Evolutionary conservation across 2,888 invertebrate genomes (phyloP).

Genomic region (Callinectes sapidus): DNA sequence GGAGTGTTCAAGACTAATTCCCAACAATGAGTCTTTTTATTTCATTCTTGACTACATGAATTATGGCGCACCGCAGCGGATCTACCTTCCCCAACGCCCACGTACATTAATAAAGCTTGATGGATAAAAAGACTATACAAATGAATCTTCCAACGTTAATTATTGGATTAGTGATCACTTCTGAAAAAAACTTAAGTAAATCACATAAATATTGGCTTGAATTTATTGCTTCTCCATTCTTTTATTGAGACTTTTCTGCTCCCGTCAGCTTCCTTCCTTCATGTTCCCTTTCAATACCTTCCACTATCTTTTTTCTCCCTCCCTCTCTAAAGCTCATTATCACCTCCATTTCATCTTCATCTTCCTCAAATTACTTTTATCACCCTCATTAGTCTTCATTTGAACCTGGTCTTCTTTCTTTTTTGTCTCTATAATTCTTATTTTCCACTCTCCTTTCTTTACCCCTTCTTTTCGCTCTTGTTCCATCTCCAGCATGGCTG

Average conservation of each 20-base stretch:
- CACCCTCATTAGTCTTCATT: conserved; percentile 24
- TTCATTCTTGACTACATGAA: too few species aligned
- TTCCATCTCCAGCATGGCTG: neutral
- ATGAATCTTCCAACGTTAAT: neutral
- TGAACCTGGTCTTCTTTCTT: neutral
- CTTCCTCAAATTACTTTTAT: conserved; percentile 11
- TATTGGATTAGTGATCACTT: neutral
- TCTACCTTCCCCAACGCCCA: too few species aligned
- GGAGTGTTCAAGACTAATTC: too few species aligned
- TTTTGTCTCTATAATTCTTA: neutral
- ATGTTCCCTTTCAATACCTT: neutral
- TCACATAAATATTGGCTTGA: neutral
- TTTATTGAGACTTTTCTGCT: neutral
- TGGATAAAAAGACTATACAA: neutral
- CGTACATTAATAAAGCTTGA: too few species aligned
- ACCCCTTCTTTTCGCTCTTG: neutral
- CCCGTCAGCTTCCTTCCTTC: neutral
- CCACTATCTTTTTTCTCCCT: neutral
- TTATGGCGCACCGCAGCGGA: too few species aligned
- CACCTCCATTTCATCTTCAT: conserved; percentile 26
- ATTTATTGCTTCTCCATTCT: neutral
- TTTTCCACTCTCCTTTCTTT: neutral
- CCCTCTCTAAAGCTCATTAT: conserved; percentile 15
- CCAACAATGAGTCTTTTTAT: too few species aligned
- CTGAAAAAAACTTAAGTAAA: neutral